These are phyloP conservation scores for Eupsilia transversa DNA, from an alignment of 2,888 invertebrate species.

Conservation along the genomic window DNA sequence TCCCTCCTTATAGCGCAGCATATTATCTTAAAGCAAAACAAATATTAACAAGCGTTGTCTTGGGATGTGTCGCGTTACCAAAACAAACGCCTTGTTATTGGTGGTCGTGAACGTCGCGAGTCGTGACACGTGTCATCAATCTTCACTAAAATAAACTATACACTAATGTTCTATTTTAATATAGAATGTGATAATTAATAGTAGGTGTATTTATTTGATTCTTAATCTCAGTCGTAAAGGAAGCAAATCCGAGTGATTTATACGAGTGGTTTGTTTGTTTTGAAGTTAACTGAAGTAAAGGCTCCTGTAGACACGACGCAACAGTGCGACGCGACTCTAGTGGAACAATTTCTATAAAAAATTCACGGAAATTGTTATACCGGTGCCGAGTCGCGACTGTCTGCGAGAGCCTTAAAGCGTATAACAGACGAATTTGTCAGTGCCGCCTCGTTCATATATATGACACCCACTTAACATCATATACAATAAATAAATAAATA, in stretches of 20 bases:
- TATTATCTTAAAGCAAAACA: conserved; percentile 13
- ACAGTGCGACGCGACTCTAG: too few relatives aligned
- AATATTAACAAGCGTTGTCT: conserved; percentile 16
- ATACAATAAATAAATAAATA: neutral
- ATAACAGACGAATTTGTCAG: neutral
- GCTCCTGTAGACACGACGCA: too few relatives aligned
- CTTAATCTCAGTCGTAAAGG: neutral
- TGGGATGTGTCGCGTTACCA: neutral
- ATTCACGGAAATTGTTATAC: too few relatives aligned
- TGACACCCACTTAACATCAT: neutral
- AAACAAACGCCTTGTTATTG: neutral
- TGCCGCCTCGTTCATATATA: neutral
- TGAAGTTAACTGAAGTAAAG: neutral
- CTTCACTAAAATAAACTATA: conserved; percentile 36
- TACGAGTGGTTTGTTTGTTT: conserved; percentile 1
- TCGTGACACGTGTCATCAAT: conserved; percentile 38
- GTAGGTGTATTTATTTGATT: conserved; percentile 2
- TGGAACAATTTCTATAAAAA: too few relatives aligned
- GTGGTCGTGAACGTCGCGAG: neutral
- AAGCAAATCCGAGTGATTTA: neutral
- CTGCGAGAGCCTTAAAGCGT: too few relatives aligned
- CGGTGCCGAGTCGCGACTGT: too few relatives aligned
- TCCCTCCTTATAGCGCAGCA: neutral
- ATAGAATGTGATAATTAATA: conserved; percentile 12
- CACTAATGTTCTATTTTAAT: conserved; percentile 4